phyloP scores from a whole-genome alignment of 1,140 invertebrate genomes.

The Pentalonia nigronervosa region DNA sequence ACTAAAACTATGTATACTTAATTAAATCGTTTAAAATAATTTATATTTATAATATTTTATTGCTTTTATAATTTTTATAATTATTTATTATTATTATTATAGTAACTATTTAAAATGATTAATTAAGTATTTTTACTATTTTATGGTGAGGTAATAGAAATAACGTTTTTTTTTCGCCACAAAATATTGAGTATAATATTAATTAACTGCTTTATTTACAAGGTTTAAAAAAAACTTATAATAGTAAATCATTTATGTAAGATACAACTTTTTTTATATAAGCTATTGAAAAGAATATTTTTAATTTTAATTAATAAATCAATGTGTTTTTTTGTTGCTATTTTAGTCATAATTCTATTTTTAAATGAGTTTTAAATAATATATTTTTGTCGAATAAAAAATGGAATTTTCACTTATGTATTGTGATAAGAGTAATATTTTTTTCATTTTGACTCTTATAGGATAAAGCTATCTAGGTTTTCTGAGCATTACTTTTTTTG shows the following conservation, averaged over 20 bases:
- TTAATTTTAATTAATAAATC: neutral
- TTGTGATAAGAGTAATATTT: too few species aligned
- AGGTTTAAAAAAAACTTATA: neutral
- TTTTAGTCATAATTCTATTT: neutral
- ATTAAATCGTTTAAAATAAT: neutral
- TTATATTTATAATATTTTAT: neutral
- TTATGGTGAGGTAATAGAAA: neutral
- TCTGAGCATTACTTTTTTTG: too few species aligned
- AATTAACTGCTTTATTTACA: neutral
- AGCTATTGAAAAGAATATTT: too few species aligned
- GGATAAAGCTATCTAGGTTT: too few species aligned
- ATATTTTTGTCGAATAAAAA: neutral
- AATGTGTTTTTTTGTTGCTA: neutral
- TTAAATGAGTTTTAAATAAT: neutral
- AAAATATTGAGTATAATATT: neutral
- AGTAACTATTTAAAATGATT: neutral
- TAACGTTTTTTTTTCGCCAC: neutral
- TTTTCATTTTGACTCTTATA: too few species aligned
- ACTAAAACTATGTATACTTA: neutral
- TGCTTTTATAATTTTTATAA: neutral
- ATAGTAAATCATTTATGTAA: neutral
- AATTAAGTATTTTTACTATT: neutral
- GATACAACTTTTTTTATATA: neutral
- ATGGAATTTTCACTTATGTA: neutral
- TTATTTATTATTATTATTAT: neutral